phyloP scores from a whole-genome alignment of 2,113 vertebrate genomes.

The Syngnathus scovelli region DNA sequence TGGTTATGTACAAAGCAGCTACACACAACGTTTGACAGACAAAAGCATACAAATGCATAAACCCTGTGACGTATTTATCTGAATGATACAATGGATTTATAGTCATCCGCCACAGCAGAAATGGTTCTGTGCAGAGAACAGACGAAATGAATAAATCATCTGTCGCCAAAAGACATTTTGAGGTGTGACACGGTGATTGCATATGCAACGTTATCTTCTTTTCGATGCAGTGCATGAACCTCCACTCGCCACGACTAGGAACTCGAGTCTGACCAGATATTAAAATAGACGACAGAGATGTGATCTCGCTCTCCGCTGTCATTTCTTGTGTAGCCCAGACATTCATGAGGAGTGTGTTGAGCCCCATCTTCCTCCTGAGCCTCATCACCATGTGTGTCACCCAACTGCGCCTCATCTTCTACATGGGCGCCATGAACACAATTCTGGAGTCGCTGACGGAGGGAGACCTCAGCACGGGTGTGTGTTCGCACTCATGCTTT shows the following conservation, averaged over 20 bases:
- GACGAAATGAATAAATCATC: neutral
- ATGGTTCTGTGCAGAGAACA: neutral
- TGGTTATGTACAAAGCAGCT: neutral
- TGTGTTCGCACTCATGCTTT: neutral
- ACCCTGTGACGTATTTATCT: neutral
- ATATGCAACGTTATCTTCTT: neutral
- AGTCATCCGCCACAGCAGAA: neutral
- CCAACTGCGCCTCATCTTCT: slow-evolving; percentile 95
- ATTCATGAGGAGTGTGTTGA: slow-evolving; percentile 93
- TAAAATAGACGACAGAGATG: neutral
- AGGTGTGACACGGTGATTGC: too few relatives aligned
- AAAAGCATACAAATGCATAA: neutral
- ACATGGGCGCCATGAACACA: slow-evolving; percentile 98
- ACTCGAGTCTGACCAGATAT: neutral
- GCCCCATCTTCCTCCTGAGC: slow-evolving; percentile 91
- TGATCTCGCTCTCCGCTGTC: slow-evolving; percentile 7
- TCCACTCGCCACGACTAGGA: neutral
- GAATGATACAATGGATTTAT: neutral
- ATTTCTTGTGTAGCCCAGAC: slow-evolving; percentile 64
- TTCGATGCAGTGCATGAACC: neutral
- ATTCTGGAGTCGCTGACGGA: slow-evolving; percentile 85
- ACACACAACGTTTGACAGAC: neutral
- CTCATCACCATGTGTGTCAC: slow-evolving; percentile 98
- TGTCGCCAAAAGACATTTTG: too few relatives aligned
- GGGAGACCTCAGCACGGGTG: slow-evolving; percentile 78